These are phyloP conservation scores for Hanleya hanleyi DNA, from an alignment of 2,888 invertebrate genomes.

Conservation along the genomic window DNA sequence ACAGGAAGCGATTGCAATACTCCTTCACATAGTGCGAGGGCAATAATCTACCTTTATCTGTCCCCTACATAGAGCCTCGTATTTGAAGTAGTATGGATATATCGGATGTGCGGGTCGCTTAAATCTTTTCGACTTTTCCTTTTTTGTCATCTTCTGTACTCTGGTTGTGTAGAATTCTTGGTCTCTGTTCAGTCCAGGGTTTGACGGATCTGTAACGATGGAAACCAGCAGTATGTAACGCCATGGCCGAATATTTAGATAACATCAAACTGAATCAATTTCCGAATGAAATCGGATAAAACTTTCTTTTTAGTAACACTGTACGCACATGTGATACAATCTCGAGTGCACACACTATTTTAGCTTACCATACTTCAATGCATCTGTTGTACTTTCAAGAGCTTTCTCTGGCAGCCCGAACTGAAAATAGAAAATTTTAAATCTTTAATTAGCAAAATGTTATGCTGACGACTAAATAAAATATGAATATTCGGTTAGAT, in stretches of 20 bases:
- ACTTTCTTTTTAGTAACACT: too few species aligned
- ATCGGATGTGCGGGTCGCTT: background rate
- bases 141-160: background rate
- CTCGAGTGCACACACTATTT: too few species aligned
- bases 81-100: background rate
- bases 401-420: background rate
- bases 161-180: background rate
- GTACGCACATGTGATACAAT: too few species aligned
- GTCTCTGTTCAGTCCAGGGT: background rate
- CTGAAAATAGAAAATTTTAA: background rate
- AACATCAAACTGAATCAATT: too few species aligned
- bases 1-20: too few species aligned
- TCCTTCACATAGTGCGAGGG: too few species aligned
- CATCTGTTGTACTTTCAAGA: background rate
- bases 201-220: background rate
- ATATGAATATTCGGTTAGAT: too few species aligned
- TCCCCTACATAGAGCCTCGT: background rate
- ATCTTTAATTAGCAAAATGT: too few species aligned
- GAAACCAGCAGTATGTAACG: too few species aligned
- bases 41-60: constrained; percentile 1
- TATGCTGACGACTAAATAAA: too few species aligned
- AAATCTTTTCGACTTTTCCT: background rate
- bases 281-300: too few species aligned
- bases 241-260: too few species aligned
- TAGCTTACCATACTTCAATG: background rate